These are phyloP conservation scores for Galeruca laticollis DNA, from an alignment of 2,888 invertebrate species.

Conservation along the genomic window DNA sequence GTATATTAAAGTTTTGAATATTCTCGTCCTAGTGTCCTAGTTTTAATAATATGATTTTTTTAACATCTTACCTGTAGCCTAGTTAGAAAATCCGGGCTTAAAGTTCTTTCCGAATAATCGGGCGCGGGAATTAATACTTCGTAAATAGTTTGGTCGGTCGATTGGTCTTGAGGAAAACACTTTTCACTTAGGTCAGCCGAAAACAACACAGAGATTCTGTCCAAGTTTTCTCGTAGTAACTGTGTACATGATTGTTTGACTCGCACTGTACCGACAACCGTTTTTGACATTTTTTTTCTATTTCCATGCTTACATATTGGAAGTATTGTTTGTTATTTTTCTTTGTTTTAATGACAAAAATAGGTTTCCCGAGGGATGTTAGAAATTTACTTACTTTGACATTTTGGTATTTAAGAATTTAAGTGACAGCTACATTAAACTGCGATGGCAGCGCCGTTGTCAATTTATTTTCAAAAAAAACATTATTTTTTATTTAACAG, in stretches of 20 bases:
- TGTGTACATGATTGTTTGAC: constrained; percentile 63
- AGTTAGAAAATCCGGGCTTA: constrained; percentile 63
- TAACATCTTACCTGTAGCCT: constrained; percentile 63
- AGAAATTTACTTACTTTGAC: constrained; percentile 33
- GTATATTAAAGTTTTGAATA: constrained; percentile 53
- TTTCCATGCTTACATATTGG: constrained; percentile 55
- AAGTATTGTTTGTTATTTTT: constrained; percentile 16
- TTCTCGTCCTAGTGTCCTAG: constrained; percentile 48
- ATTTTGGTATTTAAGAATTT: constrained; percentile 27
- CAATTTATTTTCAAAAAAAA: constrained; percentile 7
- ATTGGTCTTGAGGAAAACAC: constrained; percentile 42
- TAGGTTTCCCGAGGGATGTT: constrained; percentile 21
- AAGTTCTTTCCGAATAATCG: constrained; percentile 58
- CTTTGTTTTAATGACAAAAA: constrained; percentile 30
- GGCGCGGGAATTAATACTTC: constrained; percentile 61
- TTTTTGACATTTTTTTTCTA: constrained; percentile 59
- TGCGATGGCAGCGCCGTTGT: constrained; percentile 34
- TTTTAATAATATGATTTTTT: constrained; percentile 36
- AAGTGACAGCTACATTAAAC: constrained; percentile 42
- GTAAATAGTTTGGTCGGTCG: constrained; percentile 58
- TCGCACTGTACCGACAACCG: constrained; percentile 62
- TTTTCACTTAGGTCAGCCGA: constrained; percentile 63
- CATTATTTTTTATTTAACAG: too few relatives aligned
- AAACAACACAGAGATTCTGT: constrained; percentile 64
- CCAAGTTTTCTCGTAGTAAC: constrained; percentile 62